phyloP scores from a whole-genome alignment of 2,113 vertebrate genomes.

The Aegotheles bennettii region DNA sequence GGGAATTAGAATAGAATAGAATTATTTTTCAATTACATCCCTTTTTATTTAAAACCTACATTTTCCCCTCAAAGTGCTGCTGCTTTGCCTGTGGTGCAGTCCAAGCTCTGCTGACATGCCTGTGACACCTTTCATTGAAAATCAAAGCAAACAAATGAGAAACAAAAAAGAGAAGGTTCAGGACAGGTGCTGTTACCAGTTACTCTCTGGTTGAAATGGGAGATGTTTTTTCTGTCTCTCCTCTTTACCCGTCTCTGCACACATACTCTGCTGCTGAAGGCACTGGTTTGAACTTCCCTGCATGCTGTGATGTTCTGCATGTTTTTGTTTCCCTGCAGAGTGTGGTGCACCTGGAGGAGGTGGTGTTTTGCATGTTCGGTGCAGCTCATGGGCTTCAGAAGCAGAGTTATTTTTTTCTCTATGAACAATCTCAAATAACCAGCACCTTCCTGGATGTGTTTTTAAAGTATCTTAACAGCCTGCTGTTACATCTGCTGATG shows the following conservation, averaged over 20 bases:
- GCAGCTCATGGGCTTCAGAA: background rate
- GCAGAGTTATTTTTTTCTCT: background rate
- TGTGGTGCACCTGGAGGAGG: background rate
- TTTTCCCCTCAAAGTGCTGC: background rate
- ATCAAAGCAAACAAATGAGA: background rate
- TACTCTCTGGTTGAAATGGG: background rate
- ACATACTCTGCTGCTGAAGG: background rate
- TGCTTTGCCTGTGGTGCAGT: background rate
- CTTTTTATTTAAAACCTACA: background rate
- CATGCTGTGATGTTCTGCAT: accelerated
- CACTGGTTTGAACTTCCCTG: background rate
- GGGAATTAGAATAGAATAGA: background rate
- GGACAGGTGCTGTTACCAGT: background rate
- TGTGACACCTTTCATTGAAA: background rate
- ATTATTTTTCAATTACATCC: background rate
- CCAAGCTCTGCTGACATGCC: background rate
- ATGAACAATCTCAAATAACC: background rate
- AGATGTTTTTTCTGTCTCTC: background rate
- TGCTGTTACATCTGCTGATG: background rate
- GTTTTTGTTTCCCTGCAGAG: background rate
- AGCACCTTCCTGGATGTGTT: background rate
- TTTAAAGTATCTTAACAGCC: background rate
- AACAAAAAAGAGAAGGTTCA: background rate
- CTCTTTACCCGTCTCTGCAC: background rate
- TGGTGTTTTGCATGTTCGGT: accelerated